Evolutionary conservation across 92 coral and sea anemone species (phyloP).

Genomic region (Plumapathes pennacea): DNA sequence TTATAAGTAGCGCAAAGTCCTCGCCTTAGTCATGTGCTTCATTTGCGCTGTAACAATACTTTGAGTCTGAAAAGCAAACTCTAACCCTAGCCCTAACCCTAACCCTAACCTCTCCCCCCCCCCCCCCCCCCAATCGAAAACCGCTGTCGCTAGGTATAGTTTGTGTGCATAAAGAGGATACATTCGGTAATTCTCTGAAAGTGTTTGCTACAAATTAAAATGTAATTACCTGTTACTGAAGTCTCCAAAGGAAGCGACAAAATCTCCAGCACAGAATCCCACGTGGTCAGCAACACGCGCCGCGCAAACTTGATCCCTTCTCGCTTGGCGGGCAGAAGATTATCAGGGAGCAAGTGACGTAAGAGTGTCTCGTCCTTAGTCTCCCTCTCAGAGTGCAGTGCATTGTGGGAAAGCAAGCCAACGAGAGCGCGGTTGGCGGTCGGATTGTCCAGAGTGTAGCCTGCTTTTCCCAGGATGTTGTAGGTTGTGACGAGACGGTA

Average conservation of each 20-base stretch:
- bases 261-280: slow-evolving; percentile 95
- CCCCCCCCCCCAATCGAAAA: too few relatives aligned
- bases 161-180: too few relatives aligned
- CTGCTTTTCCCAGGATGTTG: slow-evolving; percentile 95
- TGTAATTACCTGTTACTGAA: slow-evolving; percentile 67
- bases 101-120: too few relatives aligned
- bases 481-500: slow-evolving; percentile 95
- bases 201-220: too few relatives aligned
- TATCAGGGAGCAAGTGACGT: slow-evolving; percentile 73
- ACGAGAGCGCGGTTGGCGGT: slow-evolving; percentile 77
- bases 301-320: slow-evolving; percentile 98
- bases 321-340: slow-evolving; percentile 77
- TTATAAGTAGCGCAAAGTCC: too few relatives aligned
- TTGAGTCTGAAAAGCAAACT: too few relatives aligned
- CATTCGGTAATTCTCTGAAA: too few relatives aligned
- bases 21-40: too few relatives aligned
- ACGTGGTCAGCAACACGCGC: slow-evolving; percentile 82
- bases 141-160: too few relatives aligned
- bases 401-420: slow-evolving; percentile 70
- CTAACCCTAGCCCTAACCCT: too few relatives aligned
- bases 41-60: too few relatives aligned
- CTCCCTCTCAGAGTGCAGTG: slow-evolving; percentile 58
- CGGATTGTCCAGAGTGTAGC: slow-evolving; percentile 71
- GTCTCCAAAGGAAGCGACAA: slow-evolving; percentile 92
- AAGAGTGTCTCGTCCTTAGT: slow-evolving; percentile 64